These are phyloP conservation scores for Pristionchus japonicus DNA, from an alignment of 2,888 invertebrate species.

Conservation along the genomic window DNA sequence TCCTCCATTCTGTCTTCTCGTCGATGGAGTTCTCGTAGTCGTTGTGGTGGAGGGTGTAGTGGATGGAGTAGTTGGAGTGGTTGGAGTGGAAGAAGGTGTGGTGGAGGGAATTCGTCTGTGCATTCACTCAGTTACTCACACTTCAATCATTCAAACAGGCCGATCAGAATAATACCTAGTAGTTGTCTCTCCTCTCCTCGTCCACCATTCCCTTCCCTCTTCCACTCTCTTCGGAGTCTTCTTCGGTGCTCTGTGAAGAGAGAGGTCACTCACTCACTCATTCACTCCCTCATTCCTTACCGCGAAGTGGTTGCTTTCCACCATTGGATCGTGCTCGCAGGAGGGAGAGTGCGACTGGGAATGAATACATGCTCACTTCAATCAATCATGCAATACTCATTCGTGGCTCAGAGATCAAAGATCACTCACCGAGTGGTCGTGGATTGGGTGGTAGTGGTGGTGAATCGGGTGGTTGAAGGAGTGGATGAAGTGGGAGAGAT, in stretches of 20 bases:
- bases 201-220: background rate
- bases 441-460: background rate
- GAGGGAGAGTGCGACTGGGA: slow-evolving; percentile 8
- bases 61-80: too few relatives aligned
- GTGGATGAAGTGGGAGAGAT: background rate
- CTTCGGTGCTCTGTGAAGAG: background rate
- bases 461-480: background rate
- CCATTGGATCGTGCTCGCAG: background rate
- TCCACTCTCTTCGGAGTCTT: background rate
- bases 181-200: background rate
- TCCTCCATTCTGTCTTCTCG: background rate
- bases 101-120: background rate
- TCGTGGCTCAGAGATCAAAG: background rate
- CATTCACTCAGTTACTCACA: slow-evolving; percentile 1
- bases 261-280: background rate
- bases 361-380: background rate
- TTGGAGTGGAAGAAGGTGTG: background rate
- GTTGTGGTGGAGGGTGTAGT: too few relatives aligned
- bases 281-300: background rate
- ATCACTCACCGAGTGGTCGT: too few relatives aligned
- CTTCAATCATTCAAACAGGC: too few relatives aligned
- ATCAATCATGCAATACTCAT: background rate
- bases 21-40: too few relatives aligned
- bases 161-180: background rate
- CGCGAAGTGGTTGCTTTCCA: background rate